Conservation (phyloP, 2,797 vertebrate species). For the Picus viridis region DNA sequence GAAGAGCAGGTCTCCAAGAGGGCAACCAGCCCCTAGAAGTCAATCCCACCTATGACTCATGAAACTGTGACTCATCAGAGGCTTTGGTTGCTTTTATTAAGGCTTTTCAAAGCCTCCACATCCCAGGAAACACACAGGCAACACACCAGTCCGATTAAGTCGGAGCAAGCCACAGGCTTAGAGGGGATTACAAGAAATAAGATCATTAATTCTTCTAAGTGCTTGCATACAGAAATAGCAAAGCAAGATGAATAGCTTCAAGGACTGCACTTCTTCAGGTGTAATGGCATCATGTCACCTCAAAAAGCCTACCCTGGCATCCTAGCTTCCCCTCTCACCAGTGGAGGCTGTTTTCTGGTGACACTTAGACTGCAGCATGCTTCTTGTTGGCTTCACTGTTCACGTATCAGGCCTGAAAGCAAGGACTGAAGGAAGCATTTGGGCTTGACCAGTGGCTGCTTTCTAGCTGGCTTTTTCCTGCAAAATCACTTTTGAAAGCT, state of each 20-base stretch:
- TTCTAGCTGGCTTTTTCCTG: background rate
- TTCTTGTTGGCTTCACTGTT: background rate
- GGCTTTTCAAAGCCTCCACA: constrained; percentile 3
- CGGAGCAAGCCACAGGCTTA: background rate
- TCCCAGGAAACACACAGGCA: background rate
- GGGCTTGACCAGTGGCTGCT: background rate
- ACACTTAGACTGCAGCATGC: no score
- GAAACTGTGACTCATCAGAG: constrained; percentile 31
- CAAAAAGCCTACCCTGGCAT: background rate
- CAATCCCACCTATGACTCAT: constrained; percentile 44
- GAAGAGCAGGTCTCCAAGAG: background rate
- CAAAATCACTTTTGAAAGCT: background rate
- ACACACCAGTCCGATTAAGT: background rate
- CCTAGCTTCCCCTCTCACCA: background rate
- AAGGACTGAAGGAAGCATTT: background rate
- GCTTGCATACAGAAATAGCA: background rate
- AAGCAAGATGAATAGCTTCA: constrained; percentile 7
- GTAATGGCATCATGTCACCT: background rate
- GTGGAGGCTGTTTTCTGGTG: background rate
- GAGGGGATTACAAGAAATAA: constrained; percentile 14
- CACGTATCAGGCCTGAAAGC: background rate
- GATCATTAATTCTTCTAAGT: constrained; percentile 19
- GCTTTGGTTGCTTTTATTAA: constrained; percentile 30
- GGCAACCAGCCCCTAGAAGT: background rate
- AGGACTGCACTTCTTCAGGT: background rate